These are phyloP conservation scores for Dunckerocampus dactyliophorus DNA, from an alignment of 2,113 vertebrate species.

Conservation along the genomic window DNA sequence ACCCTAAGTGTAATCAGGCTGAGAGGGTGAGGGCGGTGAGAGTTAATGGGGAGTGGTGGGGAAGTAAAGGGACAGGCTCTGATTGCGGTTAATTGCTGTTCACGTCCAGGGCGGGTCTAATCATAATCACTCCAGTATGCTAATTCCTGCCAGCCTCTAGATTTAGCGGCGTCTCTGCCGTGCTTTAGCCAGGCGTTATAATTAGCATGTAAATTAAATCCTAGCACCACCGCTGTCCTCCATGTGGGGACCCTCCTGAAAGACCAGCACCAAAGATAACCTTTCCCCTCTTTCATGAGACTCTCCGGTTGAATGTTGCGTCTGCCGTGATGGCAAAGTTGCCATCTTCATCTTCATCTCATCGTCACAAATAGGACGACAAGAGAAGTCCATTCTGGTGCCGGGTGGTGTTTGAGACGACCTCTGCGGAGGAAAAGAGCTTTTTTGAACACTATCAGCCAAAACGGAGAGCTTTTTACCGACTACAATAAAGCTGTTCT, in stretches of 20 bases:
- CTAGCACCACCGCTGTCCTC: conserved; percentile 21
- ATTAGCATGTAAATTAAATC: conserved; percentile 60
- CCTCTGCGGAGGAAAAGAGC: neutral
- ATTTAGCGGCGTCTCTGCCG: conserved; percentile 18
- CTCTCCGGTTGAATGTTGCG: neutral
- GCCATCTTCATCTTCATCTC: neutral
- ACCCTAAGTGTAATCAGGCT: conserved; percentile 16
- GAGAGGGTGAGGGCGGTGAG: conserved; percentile 25
- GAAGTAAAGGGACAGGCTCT: conserved; percentile 40
- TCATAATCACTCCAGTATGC: conserved; percentile 53
- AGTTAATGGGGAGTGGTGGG: conserved; percentile 28
- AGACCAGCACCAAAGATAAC: conserved; percentile 24
- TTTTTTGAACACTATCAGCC: too few species aligned
- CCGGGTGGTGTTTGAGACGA: neutral
- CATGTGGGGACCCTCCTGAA: conserved; percentile 23
- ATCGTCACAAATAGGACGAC: neutral
- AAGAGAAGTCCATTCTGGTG: neutral
- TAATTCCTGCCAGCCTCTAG: conserved; percentile 19
- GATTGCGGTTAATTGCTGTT: conserved; percentile 68
- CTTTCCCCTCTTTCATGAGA: conserved; percentile 1
- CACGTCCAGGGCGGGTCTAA: conserved; percentile 52
- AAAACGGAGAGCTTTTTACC: too few species aligned
- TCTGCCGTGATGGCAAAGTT: neutral
- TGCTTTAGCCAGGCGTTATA: conserved; percentile 53
- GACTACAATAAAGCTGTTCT: neutral